Conservation (phyloP, 2,797 vertebrate species). For the Peromyscus eremicus region DNA sequence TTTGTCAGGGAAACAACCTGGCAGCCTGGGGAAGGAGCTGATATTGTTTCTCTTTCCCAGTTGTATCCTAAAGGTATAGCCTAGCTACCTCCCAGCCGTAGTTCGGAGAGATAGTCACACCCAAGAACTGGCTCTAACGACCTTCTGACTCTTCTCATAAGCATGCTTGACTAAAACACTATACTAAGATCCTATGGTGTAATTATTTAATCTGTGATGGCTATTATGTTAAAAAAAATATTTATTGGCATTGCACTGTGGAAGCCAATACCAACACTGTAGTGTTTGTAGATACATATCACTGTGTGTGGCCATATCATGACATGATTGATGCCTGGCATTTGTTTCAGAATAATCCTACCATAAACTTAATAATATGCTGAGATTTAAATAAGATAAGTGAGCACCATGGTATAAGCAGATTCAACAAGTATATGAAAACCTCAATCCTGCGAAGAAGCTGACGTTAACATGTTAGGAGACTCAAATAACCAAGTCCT, state of each 20-base stretch:
- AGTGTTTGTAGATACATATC: not conserved
- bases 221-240: not conserved
- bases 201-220: not conserved
- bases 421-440: not conserved
- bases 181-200: not conserved
- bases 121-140: not conserved
- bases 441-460: not conserved
- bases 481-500: not conserved
- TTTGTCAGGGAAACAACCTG: not conserved
- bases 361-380: not conserved
- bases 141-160: conserved; percentile 31
- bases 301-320: not conserved
- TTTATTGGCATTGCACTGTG: not conserved
- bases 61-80: not conserved
- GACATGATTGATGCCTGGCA: not conserved
- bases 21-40: not conserved
- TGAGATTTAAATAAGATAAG: conserved; percentile 24
- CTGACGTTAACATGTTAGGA: not conserved
- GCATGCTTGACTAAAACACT: not conserved
- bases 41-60: not conserved
- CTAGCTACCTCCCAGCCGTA: not conserved
- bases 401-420: not conserved
- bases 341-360: not conserved
- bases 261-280: not conserved
- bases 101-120: not conserved